Evolutionary conservation across 2,888 invertebrate genomes (phyloP).

Genomic region (Drosophila algonquin): DNA sequence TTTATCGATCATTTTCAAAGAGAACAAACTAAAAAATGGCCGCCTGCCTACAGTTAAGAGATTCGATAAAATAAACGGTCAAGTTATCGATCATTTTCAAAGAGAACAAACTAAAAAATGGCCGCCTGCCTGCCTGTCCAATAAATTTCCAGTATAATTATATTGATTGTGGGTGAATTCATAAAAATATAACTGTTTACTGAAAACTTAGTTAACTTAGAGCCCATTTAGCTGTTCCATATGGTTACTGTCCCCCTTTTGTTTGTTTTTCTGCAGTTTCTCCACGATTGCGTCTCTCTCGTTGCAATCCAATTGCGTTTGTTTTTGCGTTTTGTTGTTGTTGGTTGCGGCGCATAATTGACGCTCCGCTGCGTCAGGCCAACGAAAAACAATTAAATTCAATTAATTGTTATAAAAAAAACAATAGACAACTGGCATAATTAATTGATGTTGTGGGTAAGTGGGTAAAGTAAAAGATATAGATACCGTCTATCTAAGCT

Average conservation of each 20-base stretch:
- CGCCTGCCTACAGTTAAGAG: no score
- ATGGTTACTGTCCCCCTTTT: conserved; percentile 30
- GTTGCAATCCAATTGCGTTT: conserved; percentile 57
- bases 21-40: no score
- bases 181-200: neutral
- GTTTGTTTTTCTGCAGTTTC: conserved; percentile 35
- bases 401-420: conserved; percentile 69
- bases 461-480: conserved; percentile 1
- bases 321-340: conserved; percentile 49
- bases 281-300: conserved; percentile 47
- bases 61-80: neutral
- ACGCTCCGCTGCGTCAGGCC: conserved; percentile 62
- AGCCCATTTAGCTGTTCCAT: conserved; percentile 21
- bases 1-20: neutral
- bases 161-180: neutral
- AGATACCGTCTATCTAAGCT: conserved; percentile 13
- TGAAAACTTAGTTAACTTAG: conserved; percentile 20
- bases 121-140: no score
- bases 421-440: conserved; percentile 51
- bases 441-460: conserved; percentile 35
- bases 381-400: conserved; percentile 77
- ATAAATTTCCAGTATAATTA: no score
- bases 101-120: no score
- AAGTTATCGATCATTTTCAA: neutral
- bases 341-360: conserved; percentile 56